Evolutionary conservation across 2,797 vertebrate genomes (phyloP), one percentile per base, ranked within the genome.

Genomic region (Myiothlypis coronata): DNA sequence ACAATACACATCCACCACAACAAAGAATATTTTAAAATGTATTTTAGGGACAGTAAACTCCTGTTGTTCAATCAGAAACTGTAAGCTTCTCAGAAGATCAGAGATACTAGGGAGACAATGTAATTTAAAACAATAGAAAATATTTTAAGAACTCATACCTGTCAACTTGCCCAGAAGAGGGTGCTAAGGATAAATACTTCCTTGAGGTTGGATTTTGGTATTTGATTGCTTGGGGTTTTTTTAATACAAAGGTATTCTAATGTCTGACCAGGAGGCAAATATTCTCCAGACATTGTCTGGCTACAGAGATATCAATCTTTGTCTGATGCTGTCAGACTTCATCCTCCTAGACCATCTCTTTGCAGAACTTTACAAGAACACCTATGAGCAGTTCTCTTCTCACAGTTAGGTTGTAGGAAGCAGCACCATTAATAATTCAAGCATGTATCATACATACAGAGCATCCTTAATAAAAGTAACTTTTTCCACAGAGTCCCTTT

Each of bases 151-250:
- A 19, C 20, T 43, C 41, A 61, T 69, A 37, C 5, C 37, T 41
- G 59, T 41, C 32, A 71, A 53, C 60, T 90, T 80, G 70, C 55
- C 83, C 89, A 94, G 80, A 83, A 94, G 80, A 83, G 83, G 61
- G 64, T 90, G 90, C 93, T 86, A 86, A 14, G 67, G 34, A 83
- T 69, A 85, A 94, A 90, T 34, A 56, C 67, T 76, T 91, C 74
- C 46, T 56, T 63, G 35, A 78, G 12, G 20, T 37, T 49, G 55
- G 28, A 37, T 39, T 65, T 39, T 39, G 20, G 12, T 56, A 14
- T 35, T 55, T 35, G 20, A 27, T 49, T 27, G 26, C 28, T 53
- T 14, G 11, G 20, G 10, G 0, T 11, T 12, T 14, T 14, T 87
- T 69, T 14, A 69, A 84, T 57, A 43, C 46, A 75, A 82, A 56